Base-by-base conservation (phyloP, 2,113 vertebrate genomes). In the Marmota monax region DNA sequence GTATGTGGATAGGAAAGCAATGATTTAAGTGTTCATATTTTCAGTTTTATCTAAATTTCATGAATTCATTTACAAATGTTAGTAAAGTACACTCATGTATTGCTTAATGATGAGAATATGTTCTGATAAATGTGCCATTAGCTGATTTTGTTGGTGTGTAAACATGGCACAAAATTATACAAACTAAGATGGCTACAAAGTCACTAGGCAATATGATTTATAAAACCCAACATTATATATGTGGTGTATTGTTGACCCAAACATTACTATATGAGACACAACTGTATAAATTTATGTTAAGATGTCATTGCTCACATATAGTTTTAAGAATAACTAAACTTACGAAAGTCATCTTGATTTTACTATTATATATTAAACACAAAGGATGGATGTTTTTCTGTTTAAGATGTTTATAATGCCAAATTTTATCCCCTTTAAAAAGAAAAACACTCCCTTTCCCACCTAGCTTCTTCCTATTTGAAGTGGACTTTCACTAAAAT, bases 371-470 rank as follows among this genome's bases (percentile, higher is more conserved):
- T 82, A 83, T 37, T 83, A 63, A 83, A 27, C 22, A 70, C 73
- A 80, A 76, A 93, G 48, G 84, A 74, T 69, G 34, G 39, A 53
- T 80, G 11, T 83, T 89, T 93, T 73, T n/a, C 65, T 67, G 0
- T 84, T 88, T 61, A 77, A 91, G 29, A 69, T 85, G 56, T 70
- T 93, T 91, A 37, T 88, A 72, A 84, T 27, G 65, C 58, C 22
- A 29, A 56, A 90, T 9, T 87, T 76, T 29, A 77, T 93, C 37
- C 89, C 29, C n/a, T 45, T n/a, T 39, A 11, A 83, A 61, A 92
- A 72, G 48, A n/a, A 67, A 82, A 88, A 69, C 14, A 73, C 39
- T 72, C 51, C 4, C 10, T 53, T 78, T 86, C 86, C 48, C 65
- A 14, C 34, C 12, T 13, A 56, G 20, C 42, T 90, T 94, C 51